Evolutionary conservation across 2,797 vertebrate species (phyloP).

Genomic region (Diceros bicornis): DNA sequence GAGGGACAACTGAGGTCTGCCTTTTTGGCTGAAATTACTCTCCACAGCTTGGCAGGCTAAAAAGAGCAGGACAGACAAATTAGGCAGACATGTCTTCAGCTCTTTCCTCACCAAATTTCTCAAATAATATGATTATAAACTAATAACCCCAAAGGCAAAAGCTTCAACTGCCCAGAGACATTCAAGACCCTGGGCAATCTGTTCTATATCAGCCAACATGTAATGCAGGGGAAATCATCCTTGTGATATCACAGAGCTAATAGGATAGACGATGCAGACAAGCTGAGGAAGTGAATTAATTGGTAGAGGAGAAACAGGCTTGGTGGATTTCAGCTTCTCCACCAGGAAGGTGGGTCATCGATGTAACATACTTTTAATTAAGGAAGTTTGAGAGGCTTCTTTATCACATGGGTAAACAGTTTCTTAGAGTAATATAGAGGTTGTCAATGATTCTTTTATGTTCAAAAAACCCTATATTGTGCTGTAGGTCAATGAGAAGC

Average conservation of each 20-base stretch:
- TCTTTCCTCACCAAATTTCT: background rate
- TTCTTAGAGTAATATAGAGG: slow-evolving; percentile 87
- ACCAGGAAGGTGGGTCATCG: slow-evolving; percentile 75
- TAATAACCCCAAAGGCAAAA: slow-evolving; percentile 36
- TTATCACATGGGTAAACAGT: slow-evolving; percentile 87
- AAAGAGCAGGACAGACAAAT: slow-evolving; percentile 1
- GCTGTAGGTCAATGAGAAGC: slow-evolving; percentile 89
- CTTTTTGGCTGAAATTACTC: background rate
- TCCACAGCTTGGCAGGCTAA: background rate
- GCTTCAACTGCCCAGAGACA: slow-evolving; percentile 28
- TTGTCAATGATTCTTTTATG: slow-evolving; percentile 90
- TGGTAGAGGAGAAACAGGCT: background rate
- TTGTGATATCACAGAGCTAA: background rate
- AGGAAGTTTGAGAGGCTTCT: slow-evolving; percentile 82
- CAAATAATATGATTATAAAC: slow-evolving; percentile 60
- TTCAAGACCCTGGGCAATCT: slow-evolving; percentile 29
- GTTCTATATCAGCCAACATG: background rate
- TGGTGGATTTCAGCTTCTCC: slow-evolving; percentile 58
- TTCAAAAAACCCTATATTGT: slow-evolving; percentile 88
- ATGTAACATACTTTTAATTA: slow-evolving; percentile 85
- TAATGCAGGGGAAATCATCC: background rate
- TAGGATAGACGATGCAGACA: background rate
- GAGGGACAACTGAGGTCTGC: background rate
- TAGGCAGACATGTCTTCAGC: background rate
- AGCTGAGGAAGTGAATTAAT: background rate